Evolutionary conservation across 2,797 vertebrate species (phyloP).

Genomic region (Sebastes flavidus): DNA sequence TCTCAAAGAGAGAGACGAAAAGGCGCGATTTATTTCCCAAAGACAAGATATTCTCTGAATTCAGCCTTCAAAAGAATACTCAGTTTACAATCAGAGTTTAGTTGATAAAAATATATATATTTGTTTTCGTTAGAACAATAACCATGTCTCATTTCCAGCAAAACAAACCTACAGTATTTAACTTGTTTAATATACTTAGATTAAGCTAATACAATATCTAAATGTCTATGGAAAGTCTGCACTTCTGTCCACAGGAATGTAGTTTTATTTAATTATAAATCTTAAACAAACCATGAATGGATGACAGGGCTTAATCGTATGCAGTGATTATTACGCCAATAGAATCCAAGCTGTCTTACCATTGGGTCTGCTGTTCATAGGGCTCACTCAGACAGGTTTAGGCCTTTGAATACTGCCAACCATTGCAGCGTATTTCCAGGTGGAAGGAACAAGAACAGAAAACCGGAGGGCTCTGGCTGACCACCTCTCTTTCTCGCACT

Average conservation of each 20-base stretch:
- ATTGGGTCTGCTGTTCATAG: conserved; percentile 88
- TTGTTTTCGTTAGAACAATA: conserved; percentile 10
- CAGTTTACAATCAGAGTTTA: not conserved
- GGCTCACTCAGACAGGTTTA: conserved; percentile 81
- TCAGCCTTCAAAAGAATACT: conserved; percentile 22
- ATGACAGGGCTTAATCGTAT: conserved; percentile 1
- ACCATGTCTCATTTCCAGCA: not conserved
- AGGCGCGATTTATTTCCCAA: conserved; percentile 31
- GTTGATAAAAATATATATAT: conserved; percentile 21
- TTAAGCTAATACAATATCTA: not conserved
- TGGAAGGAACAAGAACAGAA: conserved; percentile 46
- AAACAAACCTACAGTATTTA: not conserved
- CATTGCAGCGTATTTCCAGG: conserved; percentile 81
- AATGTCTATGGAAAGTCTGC: not conserved
- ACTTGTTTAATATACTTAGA: not conserved
- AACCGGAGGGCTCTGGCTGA: conserved; percentile 22
- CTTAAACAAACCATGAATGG: not conserved
- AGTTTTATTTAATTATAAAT: not conserved
- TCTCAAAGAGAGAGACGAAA: conserved; percentile 34
- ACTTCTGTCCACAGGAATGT: not conserved
- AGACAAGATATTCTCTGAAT: conserved; percentile 34
- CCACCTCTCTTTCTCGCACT: conserved; percentile 20
- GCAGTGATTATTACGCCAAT: conserved; percentile 25
- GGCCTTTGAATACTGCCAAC: conserved; percentile 80
- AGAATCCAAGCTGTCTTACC: conserved; percentile 79